Base-by-base conservation (phyloP, 2,888 invertebrate species). In the Philereme transversata region DNA sequence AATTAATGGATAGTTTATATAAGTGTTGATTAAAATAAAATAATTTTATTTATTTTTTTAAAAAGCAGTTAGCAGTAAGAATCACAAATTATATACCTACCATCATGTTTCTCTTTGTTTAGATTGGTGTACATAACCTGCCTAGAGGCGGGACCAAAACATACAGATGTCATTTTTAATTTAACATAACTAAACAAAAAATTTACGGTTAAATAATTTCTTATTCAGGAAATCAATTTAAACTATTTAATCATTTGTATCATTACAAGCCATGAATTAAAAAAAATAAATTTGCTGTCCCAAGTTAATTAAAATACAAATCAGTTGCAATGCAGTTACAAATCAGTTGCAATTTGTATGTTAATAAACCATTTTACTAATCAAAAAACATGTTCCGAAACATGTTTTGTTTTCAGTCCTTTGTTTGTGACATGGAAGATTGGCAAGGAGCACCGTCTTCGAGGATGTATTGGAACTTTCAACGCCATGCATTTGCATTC, bases 341-440 rank as follows among this genome's bases (percentile, higher is more conserved):
- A n/a, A n/a, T n/a, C n/a, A n/a, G n/a, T 22, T 47, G 10, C 47
- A 40, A 49, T 49, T 40, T 54, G 34, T 50, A 49, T 51, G 51
- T 46, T 41, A 40, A 59, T 40, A 53, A 54, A 43, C 46, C 36
- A 49, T 60, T 60, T 55, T 48, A 45, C 60, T 60, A 56, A 58
- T 63, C 46, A 33, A 55, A 59, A 63, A 60, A 60, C 60, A 60
- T 60, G 60, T 63, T 59, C 50, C 50, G 55, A 63, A 49, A 55
- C 55, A 63, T 62, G 56, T 63, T 61, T 71, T 71, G 70, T 76
- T 94, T 94, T 67, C 93, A 98, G 98, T 90, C 99, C 99, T 58
- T 94, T 99, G 82, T 99, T 99, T 93, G 99, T 99, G 71, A 99
- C 99, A 67, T 99, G 99, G 99, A 97, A 98, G 92, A 98, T 98